These are phyloP conservation scores for Falco cherrug DNA, from an alignment of 2,797 vertebrate genomes.

Conservation along the genomic window DNA sequence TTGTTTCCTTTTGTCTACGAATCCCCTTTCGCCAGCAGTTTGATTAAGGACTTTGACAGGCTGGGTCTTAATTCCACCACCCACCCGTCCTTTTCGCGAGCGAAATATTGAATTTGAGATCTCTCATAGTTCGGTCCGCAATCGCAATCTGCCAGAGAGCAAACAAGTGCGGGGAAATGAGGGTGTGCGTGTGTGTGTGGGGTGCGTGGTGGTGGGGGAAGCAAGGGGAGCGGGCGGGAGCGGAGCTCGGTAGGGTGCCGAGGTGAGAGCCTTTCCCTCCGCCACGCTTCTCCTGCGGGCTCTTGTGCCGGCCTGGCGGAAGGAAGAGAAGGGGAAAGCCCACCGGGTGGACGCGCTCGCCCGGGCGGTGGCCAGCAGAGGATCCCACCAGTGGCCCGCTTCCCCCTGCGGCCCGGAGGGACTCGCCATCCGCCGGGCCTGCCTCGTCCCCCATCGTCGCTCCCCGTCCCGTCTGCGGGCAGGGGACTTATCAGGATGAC, in stretches of 20 bases:
- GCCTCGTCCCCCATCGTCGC: neutral
- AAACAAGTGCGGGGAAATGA: neutral
- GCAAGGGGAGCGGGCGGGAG: neutral
- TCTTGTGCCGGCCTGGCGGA: neutral
- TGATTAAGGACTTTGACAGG: constrained; percentile 48
- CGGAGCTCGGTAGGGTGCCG: neutral
- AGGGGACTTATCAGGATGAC: constrained; percentile 49
- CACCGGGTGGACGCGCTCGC: neutral
- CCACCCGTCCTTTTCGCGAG: neutral
- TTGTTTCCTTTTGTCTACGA: constrained; percentile 71
- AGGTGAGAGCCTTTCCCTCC: neutral
- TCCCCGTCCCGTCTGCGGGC: neutral
- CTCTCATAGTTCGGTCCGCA: neutral
- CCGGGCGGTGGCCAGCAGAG: rapidly evolving
- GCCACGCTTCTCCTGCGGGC: neutral
- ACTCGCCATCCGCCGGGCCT: no score
- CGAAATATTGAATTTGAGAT: neutral
- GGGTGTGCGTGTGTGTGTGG: no score
- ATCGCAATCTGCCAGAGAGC: neutral
- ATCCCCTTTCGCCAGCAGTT: constrained; percentile 38
- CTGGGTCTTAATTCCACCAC: neutral
- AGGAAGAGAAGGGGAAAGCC: neutral
- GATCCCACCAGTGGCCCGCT: rapidly evolving
- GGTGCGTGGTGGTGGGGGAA: neutral
- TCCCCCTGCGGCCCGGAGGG: neutral